Conservation (phyloP, 1,140 invertebrate genomes). For the Ceratitis capitata region DNA sequence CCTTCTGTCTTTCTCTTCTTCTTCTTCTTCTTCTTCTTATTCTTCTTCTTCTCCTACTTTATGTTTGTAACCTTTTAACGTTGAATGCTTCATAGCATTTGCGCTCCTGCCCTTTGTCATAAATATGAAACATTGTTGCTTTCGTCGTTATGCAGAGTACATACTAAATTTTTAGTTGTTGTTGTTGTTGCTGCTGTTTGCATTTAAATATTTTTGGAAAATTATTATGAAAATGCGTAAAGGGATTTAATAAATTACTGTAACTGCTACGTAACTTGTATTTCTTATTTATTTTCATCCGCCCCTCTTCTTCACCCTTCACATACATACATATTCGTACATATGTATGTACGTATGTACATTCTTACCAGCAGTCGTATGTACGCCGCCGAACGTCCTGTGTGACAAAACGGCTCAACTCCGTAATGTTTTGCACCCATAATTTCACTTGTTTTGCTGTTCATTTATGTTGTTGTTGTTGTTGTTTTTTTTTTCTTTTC, state of each 20-base stretch:
- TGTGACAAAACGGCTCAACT: not conserved
- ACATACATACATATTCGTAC: too few relatives aligned
- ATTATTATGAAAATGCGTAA: conserved; percentile 65
- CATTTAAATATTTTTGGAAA: conserved; percentile 58
- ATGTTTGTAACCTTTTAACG: conserved; percentile 14
- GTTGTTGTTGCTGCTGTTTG: conserved; percentile 20
- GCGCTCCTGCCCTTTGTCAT: not conserved
- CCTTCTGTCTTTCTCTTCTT: too few relatives aligned
- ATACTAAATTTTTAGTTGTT: not conserved
- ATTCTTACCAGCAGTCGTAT: too few relatives aligned
- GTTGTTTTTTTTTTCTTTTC: conserved; percentile 10
- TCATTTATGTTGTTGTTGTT: too few relatives aligned
- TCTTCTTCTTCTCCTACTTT: too few relatives aligned
- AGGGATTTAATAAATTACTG: conserved; percentile 66
- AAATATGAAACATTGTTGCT: conserved; percentile 42
- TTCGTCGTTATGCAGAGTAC: not conserved
- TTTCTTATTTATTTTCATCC: not conserved
- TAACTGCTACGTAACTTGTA: conserved; percentile 55
- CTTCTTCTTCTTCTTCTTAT: too few relatives aligned
- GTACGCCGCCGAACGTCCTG: not conserved
- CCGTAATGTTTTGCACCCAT: not conserved
- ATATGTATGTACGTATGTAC: too few relatives aligned
- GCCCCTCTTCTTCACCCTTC: not conserved
- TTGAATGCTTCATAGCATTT: not conserved
- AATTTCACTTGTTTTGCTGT: conserved; percentile 27